Conservation (phyloP, 2,888 invertebrate genomes). For the Plemyria rubiginata region DNA sequence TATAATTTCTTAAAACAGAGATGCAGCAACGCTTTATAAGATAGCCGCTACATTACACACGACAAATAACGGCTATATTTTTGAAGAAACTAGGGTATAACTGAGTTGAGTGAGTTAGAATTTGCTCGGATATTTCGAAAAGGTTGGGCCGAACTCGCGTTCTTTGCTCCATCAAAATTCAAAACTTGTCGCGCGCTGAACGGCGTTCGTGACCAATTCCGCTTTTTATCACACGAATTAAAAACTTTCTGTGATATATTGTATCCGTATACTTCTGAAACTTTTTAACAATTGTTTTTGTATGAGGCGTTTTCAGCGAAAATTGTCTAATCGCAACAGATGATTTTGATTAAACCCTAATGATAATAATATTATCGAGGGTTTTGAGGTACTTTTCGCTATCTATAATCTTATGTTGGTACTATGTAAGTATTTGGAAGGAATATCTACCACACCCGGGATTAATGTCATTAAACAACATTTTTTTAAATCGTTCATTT, state of each 20-base stretch:
- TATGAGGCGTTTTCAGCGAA: not conserved
- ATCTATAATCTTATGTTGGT: too few species aligned
- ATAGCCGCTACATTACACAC: not conserved
- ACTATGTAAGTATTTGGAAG: too few species aligned
- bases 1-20: too few species aligned
- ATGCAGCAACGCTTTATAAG: not conserved
- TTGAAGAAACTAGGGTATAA: constrained; percentile 12
- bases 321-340: not conserved
- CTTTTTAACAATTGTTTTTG: not conserved
- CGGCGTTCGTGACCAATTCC: constrained; percentile 54
- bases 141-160: constrained; percentile 23
- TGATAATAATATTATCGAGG: too few species aligned
- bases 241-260: constrained; percentile 21
- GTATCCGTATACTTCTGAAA: not conserved
- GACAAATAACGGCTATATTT: constrained; percentile 2
- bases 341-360: too few species aligned
- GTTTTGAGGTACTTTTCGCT: too few species aligned
- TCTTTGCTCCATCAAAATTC: constrained; percentile 56
- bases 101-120: constrained; percentile 33
- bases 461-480: too few species aligned
- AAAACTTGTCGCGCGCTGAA: constrained; percentile 52
- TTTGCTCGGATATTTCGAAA: constrained; percentile 39
- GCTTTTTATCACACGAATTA: constrained; percentile 55
- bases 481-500: too few species aligned
- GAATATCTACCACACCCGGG: too few species aligned